phyloP scores from a whole-genome alignment of 2,113 vertebrate genomes.

The Lophura nycthemera region DNA sequence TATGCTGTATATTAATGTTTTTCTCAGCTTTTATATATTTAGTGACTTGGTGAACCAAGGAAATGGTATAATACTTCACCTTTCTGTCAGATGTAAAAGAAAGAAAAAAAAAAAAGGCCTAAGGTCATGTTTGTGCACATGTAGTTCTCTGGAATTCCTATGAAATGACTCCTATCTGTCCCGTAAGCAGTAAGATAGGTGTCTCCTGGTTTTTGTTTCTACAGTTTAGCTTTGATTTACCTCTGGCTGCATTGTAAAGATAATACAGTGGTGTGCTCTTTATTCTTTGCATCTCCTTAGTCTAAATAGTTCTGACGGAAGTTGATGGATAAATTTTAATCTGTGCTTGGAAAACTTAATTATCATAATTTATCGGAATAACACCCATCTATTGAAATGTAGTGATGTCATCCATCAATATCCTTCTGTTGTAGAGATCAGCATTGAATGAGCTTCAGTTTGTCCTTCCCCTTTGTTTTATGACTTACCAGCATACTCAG shows the following conservation, averaged over 20 bases:
- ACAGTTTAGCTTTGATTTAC: neutral
- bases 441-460: neutral
- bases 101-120: neutral
- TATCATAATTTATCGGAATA: neutral
- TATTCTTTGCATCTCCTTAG: neutral
- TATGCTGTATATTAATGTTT: neutral
- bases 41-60: neutral
- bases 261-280: neutral
- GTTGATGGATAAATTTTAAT: neutral
- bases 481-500: neutral
- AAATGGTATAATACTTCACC: neutral
- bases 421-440: neutral
- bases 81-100: neutral
- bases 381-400: neutral
- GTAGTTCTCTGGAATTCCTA: neutral
- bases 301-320: neutral
- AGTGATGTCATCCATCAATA: neutral
- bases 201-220: neutral
- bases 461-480: neutral
- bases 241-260: neutral
- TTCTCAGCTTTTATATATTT: neutral
- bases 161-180: neutral
- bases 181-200: neutral
- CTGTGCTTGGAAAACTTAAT: neutral
- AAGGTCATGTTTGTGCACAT: neutral